Percentiles rank a stretch among this genome's conserved stretches.
phyloP scores from a whole-genome alignment of 2,888 invertebrate genomes.

The Tenthredo livida region DNA sequence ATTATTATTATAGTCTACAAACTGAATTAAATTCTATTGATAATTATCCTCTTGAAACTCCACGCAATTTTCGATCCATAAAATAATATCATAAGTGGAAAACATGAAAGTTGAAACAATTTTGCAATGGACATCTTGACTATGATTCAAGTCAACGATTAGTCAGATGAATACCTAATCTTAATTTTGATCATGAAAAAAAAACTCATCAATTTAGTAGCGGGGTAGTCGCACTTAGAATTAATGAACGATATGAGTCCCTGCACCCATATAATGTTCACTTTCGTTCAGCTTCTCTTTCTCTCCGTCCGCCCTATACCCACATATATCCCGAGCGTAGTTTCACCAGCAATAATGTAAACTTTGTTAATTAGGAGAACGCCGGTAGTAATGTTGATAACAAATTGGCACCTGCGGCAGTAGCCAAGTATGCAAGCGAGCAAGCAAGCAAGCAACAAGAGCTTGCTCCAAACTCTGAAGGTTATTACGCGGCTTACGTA shows the following conservation, averaged over 20 bases:
- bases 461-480: constrained; percentile 40
- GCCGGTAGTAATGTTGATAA: constrained; percentile 72
- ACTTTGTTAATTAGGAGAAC: constrained; percentile 75
- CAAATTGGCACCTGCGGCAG: constrained; percentile 73
- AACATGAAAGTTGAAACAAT: not conserved
- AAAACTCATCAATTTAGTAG: not conserved
- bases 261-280: constrained; percentile 43
- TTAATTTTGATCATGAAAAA: not conserved
- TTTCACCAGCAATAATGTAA: constrained; percentile 71
- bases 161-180: not conserved
- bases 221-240: not conserved
- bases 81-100: not conserved
- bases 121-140: not conserved
- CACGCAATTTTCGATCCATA: not conserved
- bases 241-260: not conserved
- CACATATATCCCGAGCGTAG: constrained; percentile 50
- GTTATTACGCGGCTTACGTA: constrained; percentile 48
- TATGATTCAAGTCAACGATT: not conserved
- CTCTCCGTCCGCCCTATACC: not conserved
- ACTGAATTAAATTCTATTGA: constrained; percentile 19
- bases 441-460: constrained; percentile 52
- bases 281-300: constrained; percentile 43
- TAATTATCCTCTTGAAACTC: not conserved
- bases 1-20: constrained; percentile 13
- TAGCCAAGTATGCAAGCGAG: constrained; percentile 59